Base-by-base conservation (phyloP, 2,113 vertebrate species). In the Poeciliopsis retropinna region DNA sequence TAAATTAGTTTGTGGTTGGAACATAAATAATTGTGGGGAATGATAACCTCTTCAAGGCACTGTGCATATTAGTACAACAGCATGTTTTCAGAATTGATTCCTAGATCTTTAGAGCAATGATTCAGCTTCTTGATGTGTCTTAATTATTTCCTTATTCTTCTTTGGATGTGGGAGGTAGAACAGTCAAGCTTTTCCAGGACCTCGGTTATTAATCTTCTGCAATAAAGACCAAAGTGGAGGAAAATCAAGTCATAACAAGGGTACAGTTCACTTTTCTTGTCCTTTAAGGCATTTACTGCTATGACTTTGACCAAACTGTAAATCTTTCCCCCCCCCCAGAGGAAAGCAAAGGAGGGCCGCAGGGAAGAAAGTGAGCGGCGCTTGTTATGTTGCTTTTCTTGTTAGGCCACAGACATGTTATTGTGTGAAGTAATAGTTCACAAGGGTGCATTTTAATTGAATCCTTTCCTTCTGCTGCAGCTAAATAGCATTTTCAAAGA, bases 391-490 rank as follows among this genome's bases (percentile, higher is more conserved):
- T 62, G 75, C 85, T 75, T 90, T 91, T 87, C 83, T 91, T 74
- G 75, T 90, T 89, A 69, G 71, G 75, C 86, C 76, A 10, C 81
- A 81, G 76, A 86, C 75, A 77, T 77, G 44, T 89, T 76, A 84
- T 69, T 82, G 72, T 73, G 80, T 76, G 66, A 69, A 75, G 75
- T 87, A 84, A 89, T 77, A 85, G 70, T 81, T 80, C 57, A 65
- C 62, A 73, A 76, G 68, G 73, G 73, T 76, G 64, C 79, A 27
- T 76, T 82, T 67, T 88, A 91, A 93, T 90, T 80, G 78, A 87
- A 87, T 88, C 89, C 72, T 86, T 81, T 84, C 87, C 85, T 87
- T 90, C 87, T 85, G 75, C 88, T 90, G 30, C 41, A 80, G 82
- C 64, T 80, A 70, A 76, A 77, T 67, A 68, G 77, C 31, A 13